A percentile compares a stretch with the other conserved stretches of the same genome.
Conservation (phyloP, 2,113 vertebrate genomes). For the Orthonyx spaldingii region DNA sequence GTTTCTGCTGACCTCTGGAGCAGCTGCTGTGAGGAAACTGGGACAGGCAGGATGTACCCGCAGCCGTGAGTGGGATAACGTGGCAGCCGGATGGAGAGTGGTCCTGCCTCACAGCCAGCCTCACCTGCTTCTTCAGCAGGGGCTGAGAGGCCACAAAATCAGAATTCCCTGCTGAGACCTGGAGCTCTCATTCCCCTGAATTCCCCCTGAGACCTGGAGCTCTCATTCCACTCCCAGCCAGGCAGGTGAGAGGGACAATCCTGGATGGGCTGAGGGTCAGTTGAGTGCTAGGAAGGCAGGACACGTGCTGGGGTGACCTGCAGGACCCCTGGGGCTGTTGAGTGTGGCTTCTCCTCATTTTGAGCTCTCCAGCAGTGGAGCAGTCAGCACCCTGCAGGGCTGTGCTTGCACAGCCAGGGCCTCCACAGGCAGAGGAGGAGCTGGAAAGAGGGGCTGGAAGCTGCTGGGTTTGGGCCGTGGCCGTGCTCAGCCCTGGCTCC, state of each 20-base stretch:
- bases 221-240: rapidly evolving
- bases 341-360: background rate
- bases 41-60: background rate
- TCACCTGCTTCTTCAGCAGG: background rate
- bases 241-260: background rate
- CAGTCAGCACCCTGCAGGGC: background rate
- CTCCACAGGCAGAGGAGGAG: background rate
- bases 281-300: background rate
- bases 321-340: background rate
- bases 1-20: background rate
- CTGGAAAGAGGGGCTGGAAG: background rate
- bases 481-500: rapidly evolving
- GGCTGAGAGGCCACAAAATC: background rate
- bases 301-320: background rate
- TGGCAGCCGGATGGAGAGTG: rapidly evolving
- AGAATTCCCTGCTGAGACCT: background rate
- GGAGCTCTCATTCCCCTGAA: background rate
- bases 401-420: rapidly evolving
- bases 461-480: background rate
- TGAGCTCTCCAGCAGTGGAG: background rate
- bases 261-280: background rate
- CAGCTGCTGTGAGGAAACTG: background rate
- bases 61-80: rapidly evolving
- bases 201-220: too few species aligned
- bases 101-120: background rate